Percentiles rank a stretch among this genome's conserved stretches.
These are phyloP conservation scores for Zosterops lateralis DNA, from an alignment of 2,113 vertebrate genomes.

Conservation along the genomic window DNA sequence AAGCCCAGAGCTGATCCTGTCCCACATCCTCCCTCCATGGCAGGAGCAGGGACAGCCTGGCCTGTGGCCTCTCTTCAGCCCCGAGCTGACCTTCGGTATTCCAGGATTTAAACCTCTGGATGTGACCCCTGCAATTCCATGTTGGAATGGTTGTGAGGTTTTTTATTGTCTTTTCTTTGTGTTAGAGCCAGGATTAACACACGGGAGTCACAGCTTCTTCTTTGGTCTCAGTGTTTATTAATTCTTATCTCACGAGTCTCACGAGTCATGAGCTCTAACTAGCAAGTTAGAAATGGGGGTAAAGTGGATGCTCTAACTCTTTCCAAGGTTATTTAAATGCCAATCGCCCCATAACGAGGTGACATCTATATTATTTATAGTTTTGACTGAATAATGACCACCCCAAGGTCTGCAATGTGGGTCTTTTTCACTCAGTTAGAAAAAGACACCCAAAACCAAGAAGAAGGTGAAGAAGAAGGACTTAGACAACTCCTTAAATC, in stretches of 20 bases:
- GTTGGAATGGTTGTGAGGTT: too few species aligned
- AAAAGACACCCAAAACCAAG: too few species aligned
- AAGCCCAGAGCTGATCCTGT: not conserved
- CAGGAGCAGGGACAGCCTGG: not conserved
- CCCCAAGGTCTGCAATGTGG: not conserved
- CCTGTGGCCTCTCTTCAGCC: not conserved
- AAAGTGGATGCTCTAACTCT: not conserved
- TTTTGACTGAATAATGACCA: not conserved
- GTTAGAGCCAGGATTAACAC: too few species aligned
- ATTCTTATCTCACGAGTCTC: not conserved
- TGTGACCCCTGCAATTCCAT: not conserved
- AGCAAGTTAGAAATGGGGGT: too few species aligned
- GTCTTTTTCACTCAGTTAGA: too few species aligned
- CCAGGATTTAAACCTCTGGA: not conserved
- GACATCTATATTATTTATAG: not conserved
- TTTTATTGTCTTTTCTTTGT: too few species aligned
- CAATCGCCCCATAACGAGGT: not conserved
- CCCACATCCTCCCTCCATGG: accelerated
- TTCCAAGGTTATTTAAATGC: not conserved
- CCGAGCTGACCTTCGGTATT: not conserved
- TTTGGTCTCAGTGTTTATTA: not conserved
- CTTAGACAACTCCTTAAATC: too few species aligned
- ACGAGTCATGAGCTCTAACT: too few species aligned
- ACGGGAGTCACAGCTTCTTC: not conserved
- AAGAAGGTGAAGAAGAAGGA: too few species aligned